These are phyloP conservation scores for Caenorhabditis doughertyi DNA, from an alignment of 2,888 invertebrate species.

Conservation along the genomic window DNA sequence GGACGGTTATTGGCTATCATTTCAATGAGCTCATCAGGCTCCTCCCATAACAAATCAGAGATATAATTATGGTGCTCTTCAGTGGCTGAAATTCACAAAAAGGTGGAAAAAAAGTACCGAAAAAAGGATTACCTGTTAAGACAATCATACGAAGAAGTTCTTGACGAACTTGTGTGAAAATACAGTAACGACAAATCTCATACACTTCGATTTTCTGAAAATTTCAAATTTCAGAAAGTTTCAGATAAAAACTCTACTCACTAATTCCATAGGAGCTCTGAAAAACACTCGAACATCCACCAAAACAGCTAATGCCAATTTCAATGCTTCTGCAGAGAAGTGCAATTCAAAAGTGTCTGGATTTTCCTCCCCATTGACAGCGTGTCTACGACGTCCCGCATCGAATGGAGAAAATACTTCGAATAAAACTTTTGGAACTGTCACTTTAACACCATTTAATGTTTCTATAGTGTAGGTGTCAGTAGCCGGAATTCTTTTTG, in stretches of 20 bases:
- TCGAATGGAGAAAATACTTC: neutral
- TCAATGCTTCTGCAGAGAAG: neutral
- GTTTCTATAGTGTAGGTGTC: neutral
- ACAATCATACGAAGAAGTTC: slow-evolving; percentile 24
- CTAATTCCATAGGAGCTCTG: slow-evolving; percentile 2
- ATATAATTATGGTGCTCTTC: neutral
- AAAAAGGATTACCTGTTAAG: neutral
- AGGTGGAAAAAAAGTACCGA: too few relatives aligned
- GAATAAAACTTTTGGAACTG: neutral
- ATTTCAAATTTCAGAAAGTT: neutral
- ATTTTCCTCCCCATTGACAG: neutral
- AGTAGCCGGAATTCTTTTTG: neutral
- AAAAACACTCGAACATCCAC: slow-evolving; percentile 11
- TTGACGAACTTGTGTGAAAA: neutral
- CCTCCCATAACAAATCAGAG: neutral
- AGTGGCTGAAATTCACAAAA: neutral
- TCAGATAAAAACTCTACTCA: neutral
- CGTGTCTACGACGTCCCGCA: neutral
- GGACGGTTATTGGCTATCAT: neutral
- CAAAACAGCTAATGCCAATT: neutral
- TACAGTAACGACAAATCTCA: neutral
- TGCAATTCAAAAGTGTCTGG: neutral
- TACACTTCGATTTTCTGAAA: slow-evolving; percentile 30
- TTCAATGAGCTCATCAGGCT: neutral
- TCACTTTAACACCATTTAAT: neutral